A percentile compares a stretch with the other conserved stretches of the same genome.
These are phyloP conservation scores for Clivina fossor DNA, from an alignment of 2,888 invertebrate species.

Conservation along the genomic window DNA sequence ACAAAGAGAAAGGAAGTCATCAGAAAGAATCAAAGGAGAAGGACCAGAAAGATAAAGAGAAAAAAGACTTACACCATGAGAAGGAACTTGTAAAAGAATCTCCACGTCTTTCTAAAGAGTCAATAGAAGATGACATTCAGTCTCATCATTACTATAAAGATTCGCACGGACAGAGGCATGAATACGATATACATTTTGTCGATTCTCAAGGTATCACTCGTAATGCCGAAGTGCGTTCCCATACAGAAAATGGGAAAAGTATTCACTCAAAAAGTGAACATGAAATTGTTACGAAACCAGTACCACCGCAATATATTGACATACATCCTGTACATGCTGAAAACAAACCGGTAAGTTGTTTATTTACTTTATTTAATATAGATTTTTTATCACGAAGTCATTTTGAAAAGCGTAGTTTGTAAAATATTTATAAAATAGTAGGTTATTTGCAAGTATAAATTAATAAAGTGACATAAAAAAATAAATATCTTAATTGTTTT, in stretches of 20 bases:
- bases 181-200: constrained; percentile 51
- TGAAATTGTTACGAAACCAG: constrained; percentile 40
- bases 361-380: constrained; percentile 6
- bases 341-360: constrained; percentile 51
- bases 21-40: constrained; percentile 35
- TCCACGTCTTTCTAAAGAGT: constrained; percentile 48
- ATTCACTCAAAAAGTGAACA: constrained; percentile 29
- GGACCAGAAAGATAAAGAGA: constrained; percentile 29
- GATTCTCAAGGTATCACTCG: constrained; percentile 52
- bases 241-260: constrained; percentile 36
- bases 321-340: constrained; percentile 48
- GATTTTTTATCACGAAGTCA: no score
- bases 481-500: no score
- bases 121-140: constrained; percentile 38
- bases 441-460: background rate
- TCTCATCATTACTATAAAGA: constrained; percentile 48
- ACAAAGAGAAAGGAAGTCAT: constrained; percentile 15
- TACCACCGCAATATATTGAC: constrained; percentile 52
- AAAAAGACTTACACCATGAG: constrained; percentile 27
- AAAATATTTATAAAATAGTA: background rate
- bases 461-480: no score
- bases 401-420: no score
- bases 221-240: constrained; percentile 42
- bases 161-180: constrained; percentile 50
- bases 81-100: constrained; percentile 43